Evolutionary conservation across 2,797 vertebrate species (phyloP).

Genomic region (Thalassophryne amazonica): DNA sequence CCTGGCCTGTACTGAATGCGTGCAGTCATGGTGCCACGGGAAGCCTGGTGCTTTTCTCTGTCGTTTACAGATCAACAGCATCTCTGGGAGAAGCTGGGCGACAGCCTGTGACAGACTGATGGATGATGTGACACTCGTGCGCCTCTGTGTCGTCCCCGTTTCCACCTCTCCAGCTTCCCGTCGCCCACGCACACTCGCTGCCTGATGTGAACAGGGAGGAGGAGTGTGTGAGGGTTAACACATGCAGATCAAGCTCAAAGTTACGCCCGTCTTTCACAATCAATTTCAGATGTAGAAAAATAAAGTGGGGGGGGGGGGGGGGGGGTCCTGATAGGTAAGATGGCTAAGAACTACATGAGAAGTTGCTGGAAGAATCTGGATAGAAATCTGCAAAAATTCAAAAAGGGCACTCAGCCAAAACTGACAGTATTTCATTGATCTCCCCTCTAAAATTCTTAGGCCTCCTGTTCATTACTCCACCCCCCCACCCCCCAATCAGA

Average conservation of each 20-base stretch:
- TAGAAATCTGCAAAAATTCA: constrained; percentile 40
- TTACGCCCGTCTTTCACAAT: constrained; percentile 4
- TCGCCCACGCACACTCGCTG: not conserved
- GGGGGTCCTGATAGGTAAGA: constrained; percentile 45
- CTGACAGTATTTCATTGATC: too few relatives aligned
- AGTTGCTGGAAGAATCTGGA: constrained; percentile 50
- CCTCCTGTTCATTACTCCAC: too few relatives aligned
- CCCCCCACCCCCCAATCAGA: too few relatives aligned
- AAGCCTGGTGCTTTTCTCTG: constrained; percentile 35
- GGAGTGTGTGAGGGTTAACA: not conserved
- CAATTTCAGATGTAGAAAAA: not conserved
- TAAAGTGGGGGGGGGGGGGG: too few relatives aligned
- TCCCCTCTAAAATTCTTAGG: too few relatives aligned
- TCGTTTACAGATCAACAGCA: constrained; percentile 71
- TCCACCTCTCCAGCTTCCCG: constrained; percentile 2
- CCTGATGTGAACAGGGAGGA: constrained; percentile 7
- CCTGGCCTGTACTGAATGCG: constrained; percentile 21
- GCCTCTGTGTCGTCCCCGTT: constrained; percentile 55
- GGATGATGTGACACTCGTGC: constrained; percentile 67
- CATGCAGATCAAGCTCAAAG: constrained; percentile 9
- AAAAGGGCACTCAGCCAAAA: constrained; percentile 4
- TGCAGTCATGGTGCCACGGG: constrained; percentile 17
- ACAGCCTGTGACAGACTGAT: constrained; percentile 70
- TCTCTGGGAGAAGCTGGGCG: constrained; percentile 52
- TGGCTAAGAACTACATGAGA: too few relatives aligned